These are phyloP conservation scores for Liopterus haemorrhoidalis DNA, from an alignment of 2,888 invertebrate genomes.

Conservation along the genomic window DNA sequence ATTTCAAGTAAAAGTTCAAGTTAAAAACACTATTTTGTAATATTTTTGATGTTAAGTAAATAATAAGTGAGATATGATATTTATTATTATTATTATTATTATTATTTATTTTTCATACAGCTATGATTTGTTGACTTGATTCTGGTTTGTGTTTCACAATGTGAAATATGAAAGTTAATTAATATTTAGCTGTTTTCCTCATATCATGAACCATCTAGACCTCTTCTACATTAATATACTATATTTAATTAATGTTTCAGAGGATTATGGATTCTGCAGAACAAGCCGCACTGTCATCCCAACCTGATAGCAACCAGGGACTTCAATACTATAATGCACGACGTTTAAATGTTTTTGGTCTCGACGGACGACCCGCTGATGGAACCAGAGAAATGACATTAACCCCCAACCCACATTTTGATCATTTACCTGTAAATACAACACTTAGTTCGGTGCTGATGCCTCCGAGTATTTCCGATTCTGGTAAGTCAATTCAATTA, in stretches of 20 bases:
- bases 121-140: constrained; percentile 7
- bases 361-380: constrained; percentile 66
- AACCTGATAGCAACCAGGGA: constrained; percentile 43
- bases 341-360: constrained; percentile 70
- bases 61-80: too few relatives aligned
- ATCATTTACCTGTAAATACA: constrained; percentile 77
- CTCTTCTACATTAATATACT: not conserved
- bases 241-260: constrained; percentile 47
- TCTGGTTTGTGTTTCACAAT: too few relatives aligned
- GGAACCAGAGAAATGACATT: constrained; percentile 66
- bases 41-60: too few relatives aligned
- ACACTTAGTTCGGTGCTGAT: constrained; percentile 84
- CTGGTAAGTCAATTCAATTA: too few relatives aligned
- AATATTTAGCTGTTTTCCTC: constrained; percentile 3
- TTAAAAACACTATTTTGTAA: too few relatives aligned
- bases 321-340: constrained; percentile 74
- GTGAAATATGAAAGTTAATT: too few relatives aligned
- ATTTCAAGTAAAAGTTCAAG: too few relatives aligned
- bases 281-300: constrained; percentile 71
- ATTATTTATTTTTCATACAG: not conserved
- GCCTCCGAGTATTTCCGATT: constrained; percentile 71
- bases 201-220: constrained; percentile 1
- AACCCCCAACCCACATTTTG: constrained; percentile 75
- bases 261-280: constrained; percentile 89
- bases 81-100: constrained; percentile 4